Conservation (phyloP, 2,113 vertebrate genomes). For the Muntiacus reevesi region DNA sequence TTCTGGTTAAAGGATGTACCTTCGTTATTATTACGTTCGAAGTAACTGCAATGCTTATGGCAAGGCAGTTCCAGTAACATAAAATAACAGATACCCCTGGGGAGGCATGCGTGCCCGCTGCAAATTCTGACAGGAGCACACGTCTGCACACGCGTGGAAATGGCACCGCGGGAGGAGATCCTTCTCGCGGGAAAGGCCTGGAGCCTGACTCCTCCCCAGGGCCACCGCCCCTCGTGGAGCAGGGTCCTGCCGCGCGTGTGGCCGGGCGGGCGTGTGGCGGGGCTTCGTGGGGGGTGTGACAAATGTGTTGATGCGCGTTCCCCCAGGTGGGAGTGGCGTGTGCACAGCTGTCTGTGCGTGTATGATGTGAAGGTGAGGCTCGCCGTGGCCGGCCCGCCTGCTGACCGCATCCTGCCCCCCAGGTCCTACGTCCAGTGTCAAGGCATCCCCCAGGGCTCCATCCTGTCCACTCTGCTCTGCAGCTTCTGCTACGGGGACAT, state of each 20-base stretch:
- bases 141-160: rapidly evolving
- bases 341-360: too few species aligned
- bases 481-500: conserved; percentile 95
- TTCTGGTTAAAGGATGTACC: neutral
- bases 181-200: neutral
- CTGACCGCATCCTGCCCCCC: rapidly evolving
- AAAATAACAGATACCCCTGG: rapidly evolving
- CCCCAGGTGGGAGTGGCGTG: neutral
- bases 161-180: rapidly evolving
- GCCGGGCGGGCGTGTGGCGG: neutral
- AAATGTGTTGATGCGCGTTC: rapidly evolving
- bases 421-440: conserved; percentile 89
- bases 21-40: rapidly evolving
- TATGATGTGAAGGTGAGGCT: rapidly evolving
- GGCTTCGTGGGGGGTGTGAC: neutral
- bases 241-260: rapidly evolving
- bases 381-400: rapidly evolving
- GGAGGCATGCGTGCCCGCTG: rapidly evolving
- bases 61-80: rapidly evolving
- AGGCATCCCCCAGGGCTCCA: conserved; percentile 94
- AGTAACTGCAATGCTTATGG: rapidly evolving
- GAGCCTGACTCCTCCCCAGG: neutral
- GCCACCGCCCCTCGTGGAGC: neutral
- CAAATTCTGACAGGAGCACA: rapidly evolving
- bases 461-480: conserved; percentile 92